Evolutionary conservation across 2,797 vertebrate species (phyloP).

Genomic region (Buphagus erythrorhynchus): DNA sequence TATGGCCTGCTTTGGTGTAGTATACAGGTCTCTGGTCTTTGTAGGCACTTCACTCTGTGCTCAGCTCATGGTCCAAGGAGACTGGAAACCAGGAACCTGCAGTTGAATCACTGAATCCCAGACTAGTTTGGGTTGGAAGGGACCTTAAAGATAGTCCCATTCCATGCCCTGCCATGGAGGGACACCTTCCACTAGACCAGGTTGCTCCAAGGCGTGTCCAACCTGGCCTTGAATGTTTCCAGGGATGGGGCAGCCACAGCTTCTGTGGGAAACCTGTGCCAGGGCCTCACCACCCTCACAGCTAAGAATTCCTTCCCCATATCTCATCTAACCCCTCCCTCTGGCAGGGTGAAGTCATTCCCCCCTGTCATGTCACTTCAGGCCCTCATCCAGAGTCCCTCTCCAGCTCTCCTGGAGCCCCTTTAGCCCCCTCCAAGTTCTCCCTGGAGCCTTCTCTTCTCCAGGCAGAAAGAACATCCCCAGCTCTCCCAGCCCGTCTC

Average conservation of each 20-base stretch:
- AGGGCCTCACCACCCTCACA: background rate
- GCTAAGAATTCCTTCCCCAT: background rate
- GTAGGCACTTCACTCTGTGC: background rate
- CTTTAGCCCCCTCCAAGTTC: fast-evolving
- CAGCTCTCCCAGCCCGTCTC: background rate
- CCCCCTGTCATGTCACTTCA: background rate
- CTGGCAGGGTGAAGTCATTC: background rate
- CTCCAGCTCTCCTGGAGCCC: background rate
- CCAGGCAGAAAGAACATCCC: background rate
- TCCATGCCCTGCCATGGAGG: background rate
- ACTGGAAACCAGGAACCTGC: background rate
- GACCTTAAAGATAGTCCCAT: background rate
- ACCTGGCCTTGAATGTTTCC: background rate
- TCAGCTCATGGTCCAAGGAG: background rate
- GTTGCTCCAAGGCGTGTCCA: background rate
- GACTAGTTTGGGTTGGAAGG: background rate
- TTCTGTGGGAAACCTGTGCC: background rate
- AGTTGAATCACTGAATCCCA: background rate
- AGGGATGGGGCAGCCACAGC: background rate
- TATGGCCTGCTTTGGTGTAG: background rate
- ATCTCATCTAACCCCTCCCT: background rate
- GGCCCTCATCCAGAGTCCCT: background rate
- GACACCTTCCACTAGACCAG: background rate
- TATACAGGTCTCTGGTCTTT: background rate
- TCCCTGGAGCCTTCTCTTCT: background rate